A percentile compares a stretch with the other conserved stretches of the same genome.
phyloP scores from a whole-genome alignment of 2,113 vertebrate species.

The Notarius lentiginosus region DNA sequence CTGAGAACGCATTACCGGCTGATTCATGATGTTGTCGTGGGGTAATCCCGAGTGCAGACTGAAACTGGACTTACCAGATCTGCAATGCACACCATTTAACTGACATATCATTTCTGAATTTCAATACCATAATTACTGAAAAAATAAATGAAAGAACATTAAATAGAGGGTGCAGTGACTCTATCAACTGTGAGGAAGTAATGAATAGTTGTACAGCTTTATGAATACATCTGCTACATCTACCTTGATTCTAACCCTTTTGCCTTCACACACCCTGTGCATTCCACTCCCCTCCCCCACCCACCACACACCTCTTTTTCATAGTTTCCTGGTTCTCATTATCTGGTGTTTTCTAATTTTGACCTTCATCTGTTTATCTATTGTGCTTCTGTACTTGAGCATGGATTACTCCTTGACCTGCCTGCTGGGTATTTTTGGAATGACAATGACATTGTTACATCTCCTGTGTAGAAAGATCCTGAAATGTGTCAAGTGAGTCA shows the following conservation, averaged over 20 bases:
- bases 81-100: background rate
- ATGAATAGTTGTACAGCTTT: background rate
- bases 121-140: background rate
- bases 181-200: background rate
- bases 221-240: background rate
- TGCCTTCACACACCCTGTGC: background rate
- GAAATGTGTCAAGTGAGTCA: slow-evolving; percentile 22
- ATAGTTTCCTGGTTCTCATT: background rate
- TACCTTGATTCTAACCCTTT: background rate
- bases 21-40: background rate
- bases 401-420: background rate
- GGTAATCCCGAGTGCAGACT: slow-evolving; percentile 36
- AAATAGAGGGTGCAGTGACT: background rate
- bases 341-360: background rate
- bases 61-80: slow-evolving; percentile 30
- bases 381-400: background rate
- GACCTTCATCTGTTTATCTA: background rate
- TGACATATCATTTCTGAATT: background rate
- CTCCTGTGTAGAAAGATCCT: background rate
- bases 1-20: background rate
- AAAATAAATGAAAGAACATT: background rate
- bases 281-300: no score
- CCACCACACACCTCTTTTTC: no score
- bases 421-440: background rate
- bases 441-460: background rate